Base-by-base conservation (phyloP, 2,113 vertebrate species). In the Hemiprocne comata region DNA sequence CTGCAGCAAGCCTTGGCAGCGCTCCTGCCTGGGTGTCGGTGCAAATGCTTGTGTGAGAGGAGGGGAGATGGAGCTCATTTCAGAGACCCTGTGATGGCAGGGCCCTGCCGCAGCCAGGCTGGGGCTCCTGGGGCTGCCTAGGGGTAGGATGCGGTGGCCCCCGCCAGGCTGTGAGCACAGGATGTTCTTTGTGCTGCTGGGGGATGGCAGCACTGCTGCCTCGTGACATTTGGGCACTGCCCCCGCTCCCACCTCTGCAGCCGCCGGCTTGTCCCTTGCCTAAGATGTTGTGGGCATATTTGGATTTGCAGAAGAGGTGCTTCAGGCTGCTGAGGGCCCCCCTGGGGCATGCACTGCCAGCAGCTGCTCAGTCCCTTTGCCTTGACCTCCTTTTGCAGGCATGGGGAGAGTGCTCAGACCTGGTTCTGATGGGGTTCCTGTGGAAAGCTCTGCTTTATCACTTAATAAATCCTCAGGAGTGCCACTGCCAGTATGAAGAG, bases 241-340 rank as follows among this genome's bases (percentile, higher is more conserved):
- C 85, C 26, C 82, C 26, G 2, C 89, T 87, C 25, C 93, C 77
- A 92, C 81, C 94, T 79, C 96, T 91, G 90, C 94, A 91, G 94
- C 34, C 0, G 5, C 51, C 5, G 16, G 66, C 85, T 72, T 60
- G 58, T 36, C 72, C 24, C 55, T 82, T 76, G 74, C 1, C 1
- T 66, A 73, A 86, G 71, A 74, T 79, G 17, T 69, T 38, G 28
- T 92, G 93, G 71, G 60, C 36, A 42, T 85, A 62, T 85, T 85
- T 76, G 78, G 85, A 24, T 26, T 79, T 42, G 40, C 71, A 44
- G 42, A 50, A 76, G 71, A 94, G 71, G 36, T 44, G 71, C 36
- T 72, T 60, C 19, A 24, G 44, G 42, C 55, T 85, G 65, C 61
- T 1, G 6, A 65, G 50, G 17, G 4, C 16, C 29, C 13, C 25